phyloP scores from a whole-genome alignment of 2,797 vertebrate species.

The Schizopygopsis malacanthus region DNA sequence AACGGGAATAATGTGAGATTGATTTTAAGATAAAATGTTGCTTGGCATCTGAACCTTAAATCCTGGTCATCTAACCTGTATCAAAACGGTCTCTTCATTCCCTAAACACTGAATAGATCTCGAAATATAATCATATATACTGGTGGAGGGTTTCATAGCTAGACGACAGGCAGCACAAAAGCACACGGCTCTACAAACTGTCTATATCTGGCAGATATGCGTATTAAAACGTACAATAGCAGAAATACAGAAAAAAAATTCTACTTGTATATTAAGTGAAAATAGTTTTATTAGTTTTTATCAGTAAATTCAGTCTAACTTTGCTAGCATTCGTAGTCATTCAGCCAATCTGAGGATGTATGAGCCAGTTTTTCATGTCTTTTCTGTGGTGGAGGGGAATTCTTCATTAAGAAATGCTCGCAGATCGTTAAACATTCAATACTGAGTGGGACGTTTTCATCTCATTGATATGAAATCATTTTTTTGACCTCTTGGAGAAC shows the following conservation, averaged over 20 bases:
- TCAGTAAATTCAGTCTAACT: constrained; percentile 18
- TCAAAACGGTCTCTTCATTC: constrained; percentile 36
- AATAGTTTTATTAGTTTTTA: neutral
- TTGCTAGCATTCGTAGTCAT: constrained; percentile 16
- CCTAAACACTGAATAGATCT: constrained; percentile 42
- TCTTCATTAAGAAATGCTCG: constrained; percentile 4
- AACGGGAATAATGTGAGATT: neutral
- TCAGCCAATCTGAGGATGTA: neutral
- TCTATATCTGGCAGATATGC: neutral
- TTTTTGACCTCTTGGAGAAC: neutral
- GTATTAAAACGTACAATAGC: neutral
- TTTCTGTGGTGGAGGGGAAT: constrained; percentile 34
- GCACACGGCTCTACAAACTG: constrained; percentile 45
- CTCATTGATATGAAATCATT: neutral
- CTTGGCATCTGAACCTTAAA: constrained; percentile 9
- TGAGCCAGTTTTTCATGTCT: neutral
- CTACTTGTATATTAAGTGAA: constrained; percentile 10
- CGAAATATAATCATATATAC: constrained; percentile 50
- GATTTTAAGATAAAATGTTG: constrained; percentile 38
- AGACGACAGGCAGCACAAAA: constrained; percentile 65
- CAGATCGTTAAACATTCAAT: neutral
- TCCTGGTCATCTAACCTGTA: constrained; percentile 2
- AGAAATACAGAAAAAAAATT: neutral
- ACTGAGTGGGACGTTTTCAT: neutral
- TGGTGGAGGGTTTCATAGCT: constrained; percentile 73